Evolutionary conservation across 2,113 vertebrate species (phyloP).

Genomic region (Hymenochirus boettgeri): DNA sequence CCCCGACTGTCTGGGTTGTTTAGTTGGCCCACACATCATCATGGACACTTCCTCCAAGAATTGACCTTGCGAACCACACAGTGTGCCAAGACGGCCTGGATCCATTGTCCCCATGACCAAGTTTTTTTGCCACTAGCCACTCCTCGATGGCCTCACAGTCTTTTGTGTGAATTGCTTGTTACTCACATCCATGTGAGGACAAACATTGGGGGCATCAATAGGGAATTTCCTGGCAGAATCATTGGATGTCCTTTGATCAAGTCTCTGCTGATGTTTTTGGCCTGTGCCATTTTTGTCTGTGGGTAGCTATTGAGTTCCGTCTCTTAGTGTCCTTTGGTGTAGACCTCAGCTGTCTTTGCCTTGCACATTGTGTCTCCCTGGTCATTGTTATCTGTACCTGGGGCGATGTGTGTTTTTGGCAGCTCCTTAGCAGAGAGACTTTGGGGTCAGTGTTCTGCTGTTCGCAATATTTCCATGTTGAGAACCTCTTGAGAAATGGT

Average conservation of each 20-base stretch:
- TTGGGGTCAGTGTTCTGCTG: no score
- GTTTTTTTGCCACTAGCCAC: no score
- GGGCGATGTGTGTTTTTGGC: not conserved
- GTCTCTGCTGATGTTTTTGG: not conserved
- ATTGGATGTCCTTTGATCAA: constrained; percentile 1
- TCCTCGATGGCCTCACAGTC: not conserved
- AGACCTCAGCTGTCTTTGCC: not conserved
- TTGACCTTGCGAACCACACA: constrained; percentile 80
- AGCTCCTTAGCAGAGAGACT: not conserved
- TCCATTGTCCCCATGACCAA: constrained; percentile 21
- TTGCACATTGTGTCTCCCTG: not conserved
- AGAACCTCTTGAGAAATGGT: not conserved
- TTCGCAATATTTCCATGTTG: no score
- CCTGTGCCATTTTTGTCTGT: not conserved
- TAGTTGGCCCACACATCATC: constrained; percentile 92
- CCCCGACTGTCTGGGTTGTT: constrained; percentile 88
- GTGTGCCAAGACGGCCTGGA: constrained; percentile 66
- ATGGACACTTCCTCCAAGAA: constrained; percentile 90
- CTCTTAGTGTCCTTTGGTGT: not conserved
- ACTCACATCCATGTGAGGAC: not conserved
- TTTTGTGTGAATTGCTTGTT: not conserved
- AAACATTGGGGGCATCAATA: not conserved
- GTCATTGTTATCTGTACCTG: no score
- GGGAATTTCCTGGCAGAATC: not conserved
- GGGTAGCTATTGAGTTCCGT: not conserved